Evolutionary conservation across 2,888 invertebrate genomes (phyloP).

Genomic region (Scrobipalpa atriplicella): DNA sequence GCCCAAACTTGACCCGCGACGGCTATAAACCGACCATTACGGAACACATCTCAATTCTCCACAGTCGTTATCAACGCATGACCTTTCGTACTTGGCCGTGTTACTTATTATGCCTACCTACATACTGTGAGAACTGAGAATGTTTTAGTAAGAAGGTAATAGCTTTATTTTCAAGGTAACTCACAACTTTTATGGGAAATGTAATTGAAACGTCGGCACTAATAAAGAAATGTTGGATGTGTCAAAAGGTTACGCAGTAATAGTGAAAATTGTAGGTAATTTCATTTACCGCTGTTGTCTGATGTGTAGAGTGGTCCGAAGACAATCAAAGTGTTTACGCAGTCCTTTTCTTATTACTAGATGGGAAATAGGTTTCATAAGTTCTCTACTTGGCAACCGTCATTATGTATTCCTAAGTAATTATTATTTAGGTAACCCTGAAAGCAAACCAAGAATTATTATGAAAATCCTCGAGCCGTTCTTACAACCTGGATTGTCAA

Average conservation of each 20-base stretch:
- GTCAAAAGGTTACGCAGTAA: slow-evolving; percentile 11
- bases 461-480: too few species aligned
- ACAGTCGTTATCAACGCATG: slow-evolving; percentile 29
- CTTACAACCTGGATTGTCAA: too few species aligned
- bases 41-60: slow-evolving; percentile 27
- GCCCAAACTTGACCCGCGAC: slow-evolving; percentile 34
- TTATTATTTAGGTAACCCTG: too few species aligned
- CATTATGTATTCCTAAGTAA: too few species aligned
- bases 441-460: too few species aligned
- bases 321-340: neutral
- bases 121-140: slow-evolving; percentile 9
- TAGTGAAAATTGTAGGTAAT: slow-evolving; percentile 7
- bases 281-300: neutral
- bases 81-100: slow-evolving; percentile 31
- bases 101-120: slow-evolving; percentile 13
- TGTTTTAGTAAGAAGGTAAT: neutral
- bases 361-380: neutral
- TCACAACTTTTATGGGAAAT: neutral
- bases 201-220: neutral
- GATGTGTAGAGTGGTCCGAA: neutral
- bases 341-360: neutral
- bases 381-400: too few species aligned
- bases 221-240: slow-evolving; percentile 15
- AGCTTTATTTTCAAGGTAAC: neutral
- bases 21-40: slow-evolving; percentile 31